These are phyloP conservation scores for Pseudolaguvia tuberculata DNA, from an alignment of 2,113 vertebrate species.

Conservation along the genomic window DNA sequence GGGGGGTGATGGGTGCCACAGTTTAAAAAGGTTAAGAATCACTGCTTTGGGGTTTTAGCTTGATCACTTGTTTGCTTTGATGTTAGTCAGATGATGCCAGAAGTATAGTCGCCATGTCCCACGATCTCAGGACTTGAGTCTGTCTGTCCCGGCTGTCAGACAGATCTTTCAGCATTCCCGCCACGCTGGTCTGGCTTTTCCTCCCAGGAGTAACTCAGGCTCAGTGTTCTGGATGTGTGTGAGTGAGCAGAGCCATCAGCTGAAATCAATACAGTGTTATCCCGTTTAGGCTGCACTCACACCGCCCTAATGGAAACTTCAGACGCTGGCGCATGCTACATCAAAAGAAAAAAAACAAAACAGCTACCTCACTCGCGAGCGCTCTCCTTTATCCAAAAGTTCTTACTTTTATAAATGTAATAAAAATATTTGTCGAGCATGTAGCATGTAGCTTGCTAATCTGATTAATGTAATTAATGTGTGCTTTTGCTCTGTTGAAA, in stretches of 20 bases:
- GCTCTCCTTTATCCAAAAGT: not conserved
- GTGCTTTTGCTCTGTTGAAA: no score
- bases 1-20: no score
- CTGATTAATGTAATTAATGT: no score
- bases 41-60: no score
- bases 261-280: constrained; percentile 50
- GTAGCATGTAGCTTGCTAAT: no score
- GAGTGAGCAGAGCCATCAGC: constrained; percentile 31
- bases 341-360: not conserved
- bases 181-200: constrained; percentile 37
- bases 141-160: constrained; percentile 28
- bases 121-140: not conserved
- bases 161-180: constrained; percentile 35
- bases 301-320: constrained; percentile 45
- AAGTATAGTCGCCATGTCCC: no score
- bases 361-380: not conserved
- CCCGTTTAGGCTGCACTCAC: constrained; percentile 33
- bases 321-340: constrained; percentile 39
- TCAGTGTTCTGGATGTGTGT: constrained; percentile 36
- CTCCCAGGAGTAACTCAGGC: constrained; percentile 33
- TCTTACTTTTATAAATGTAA: not conserved
- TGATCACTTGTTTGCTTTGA: no score
- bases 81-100: no score
- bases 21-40: no score
- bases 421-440: no score